Conservation (phyloP, 2,797 vertebrate species). For the Buphagus erythrorhynchus region DNA sequence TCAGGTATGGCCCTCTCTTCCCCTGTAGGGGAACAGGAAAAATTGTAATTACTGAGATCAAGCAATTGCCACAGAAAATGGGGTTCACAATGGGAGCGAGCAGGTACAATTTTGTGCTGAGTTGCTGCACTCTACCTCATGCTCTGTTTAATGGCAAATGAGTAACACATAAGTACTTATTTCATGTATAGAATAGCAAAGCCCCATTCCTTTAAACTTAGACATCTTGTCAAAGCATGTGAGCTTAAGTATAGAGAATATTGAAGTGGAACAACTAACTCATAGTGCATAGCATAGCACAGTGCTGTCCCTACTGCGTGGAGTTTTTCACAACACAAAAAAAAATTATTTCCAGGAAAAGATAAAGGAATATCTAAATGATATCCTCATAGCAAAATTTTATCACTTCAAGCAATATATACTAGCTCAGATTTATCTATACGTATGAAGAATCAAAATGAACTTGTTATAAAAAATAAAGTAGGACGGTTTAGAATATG, state of each 20-base stretch:
- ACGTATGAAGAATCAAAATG: background rate
- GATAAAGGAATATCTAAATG: background rate
- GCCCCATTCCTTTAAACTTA: background rate
- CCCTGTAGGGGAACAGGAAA: background rate
- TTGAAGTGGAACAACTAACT: background rate
- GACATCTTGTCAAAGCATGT: background rate
- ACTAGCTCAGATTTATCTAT: background rate
- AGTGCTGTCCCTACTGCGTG: background rate
- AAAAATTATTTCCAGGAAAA: background rate
- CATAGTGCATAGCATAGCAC: background rate
- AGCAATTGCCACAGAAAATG: background rate
- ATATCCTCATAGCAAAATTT: background rate
- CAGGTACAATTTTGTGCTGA: background rate
- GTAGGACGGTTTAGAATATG: background rate
- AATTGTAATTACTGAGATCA: background rate
- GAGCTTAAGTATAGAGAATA: background rate
- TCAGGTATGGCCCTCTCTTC: background rate
- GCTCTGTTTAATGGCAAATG: background rate
- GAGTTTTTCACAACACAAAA: background rate
- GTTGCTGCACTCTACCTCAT: background rate
- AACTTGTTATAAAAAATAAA: background rate
- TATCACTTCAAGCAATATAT: background rate
- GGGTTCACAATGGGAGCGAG: rapidly evolving
- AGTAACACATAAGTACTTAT: background rate
- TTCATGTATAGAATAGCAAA: background rate